phyloP scores from a whole-genome alignment of 2,888 invertebrate species.

The Drosophila demipolita region DNA sequence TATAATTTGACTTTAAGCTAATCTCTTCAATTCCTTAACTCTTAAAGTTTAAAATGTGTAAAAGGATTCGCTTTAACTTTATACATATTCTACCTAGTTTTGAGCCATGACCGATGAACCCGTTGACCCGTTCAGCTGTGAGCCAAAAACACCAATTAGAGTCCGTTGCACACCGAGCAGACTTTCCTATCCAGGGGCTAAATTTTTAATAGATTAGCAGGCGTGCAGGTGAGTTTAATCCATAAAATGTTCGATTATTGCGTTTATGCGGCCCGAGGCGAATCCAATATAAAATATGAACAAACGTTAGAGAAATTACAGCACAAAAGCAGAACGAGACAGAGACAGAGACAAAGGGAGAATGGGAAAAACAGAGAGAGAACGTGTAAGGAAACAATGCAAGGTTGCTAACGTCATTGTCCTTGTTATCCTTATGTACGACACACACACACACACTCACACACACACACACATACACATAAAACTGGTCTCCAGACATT shows the following conservation, averaged over 20 bases:
- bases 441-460: slow-evolving; percentile 23
- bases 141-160: slow-evolving; percentile 30
- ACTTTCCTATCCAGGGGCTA: slow-evolving; percentile 15
- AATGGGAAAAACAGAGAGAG: background rate
- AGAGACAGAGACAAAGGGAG: slow-evolving; percentile 14
- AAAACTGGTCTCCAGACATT: slow-evolving; percentile 32
- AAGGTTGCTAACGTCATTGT: slow-evolving; percentile 23
- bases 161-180: slow-evolving; percentile 24
- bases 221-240: slow-evolving; percentile 80
- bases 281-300: slow-evolving; percentile 78
- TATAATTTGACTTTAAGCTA: background rate
- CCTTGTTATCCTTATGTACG: slow-evolving; percentile 36
- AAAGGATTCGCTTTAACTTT: background rate
- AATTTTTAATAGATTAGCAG: slow-evolving; percentile 72
- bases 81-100: slow-evolving; percentile 1
- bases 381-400: slow-evolving; percentile 20
- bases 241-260: slow-evolving; percentile 82
- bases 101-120: slow-evolving; percentile 1
- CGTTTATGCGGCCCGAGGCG: slow-evolving; percentile 77
- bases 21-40: background rate
- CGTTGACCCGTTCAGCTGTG: slow-evolving; percentile 8
- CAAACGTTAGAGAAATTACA: slow-evolving; percentile 78
- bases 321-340: slow-evolving; percentile 42
- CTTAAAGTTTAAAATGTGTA: background rate
- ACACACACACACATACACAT: slow-evolving; percentile 19